These are phyloP conservation scores for Philantomba maxwellii DNA, from an alignment of 2,113 vertebrate species.

Conservation along the genomic window DNA sequence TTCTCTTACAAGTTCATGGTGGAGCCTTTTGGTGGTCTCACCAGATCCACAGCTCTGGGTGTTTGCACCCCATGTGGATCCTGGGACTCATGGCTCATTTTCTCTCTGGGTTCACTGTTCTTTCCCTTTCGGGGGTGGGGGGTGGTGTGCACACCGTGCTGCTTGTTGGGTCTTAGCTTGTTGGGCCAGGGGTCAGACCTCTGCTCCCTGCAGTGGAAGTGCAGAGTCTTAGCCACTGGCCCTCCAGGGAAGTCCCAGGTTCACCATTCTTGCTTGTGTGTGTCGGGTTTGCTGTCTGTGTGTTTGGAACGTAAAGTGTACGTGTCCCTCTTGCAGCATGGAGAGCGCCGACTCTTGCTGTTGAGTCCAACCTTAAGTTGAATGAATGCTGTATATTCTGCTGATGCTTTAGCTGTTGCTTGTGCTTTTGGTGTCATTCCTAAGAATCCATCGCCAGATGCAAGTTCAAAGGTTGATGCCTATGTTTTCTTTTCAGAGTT, in stretches of 20 bases:
- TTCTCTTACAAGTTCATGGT: not conserved
- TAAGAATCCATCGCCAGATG: not conserved
- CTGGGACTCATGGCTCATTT: not conserved
- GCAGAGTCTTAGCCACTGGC: not conserved
- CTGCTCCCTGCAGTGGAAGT: not conserved
- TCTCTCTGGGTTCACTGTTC: not conserved
- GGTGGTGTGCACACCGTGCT: not conserved
- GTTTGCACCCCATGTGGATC: not conserved
- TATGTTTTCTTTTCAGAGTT: not conserved
- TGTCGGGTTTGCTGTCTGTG: not conserved
- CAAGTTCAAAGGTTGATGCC: not conserved
- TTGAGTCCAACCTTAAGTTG: not conserved
- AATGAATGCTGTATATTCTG: not conserved
- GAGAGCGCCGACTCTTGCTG: not conserved
- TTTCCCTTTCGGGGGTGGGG: not conserved
- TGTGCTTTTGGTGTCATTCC: not conserved
- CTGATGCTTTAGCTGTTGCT: not conserved
- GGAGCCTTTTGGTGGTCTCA: not conserved
- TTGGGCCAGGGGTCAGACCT: not conserved
- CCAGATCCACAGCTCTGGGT: not conserved
- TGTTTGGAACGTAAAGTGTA: not conserved
- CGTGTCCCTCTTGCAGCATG: not conserved
- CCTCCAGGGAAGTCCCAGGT: not conserved
- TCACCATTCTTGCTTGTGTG: not conserved
- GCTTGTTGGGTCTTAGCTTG: not conserved